These are phyloP conservation scores for Moxostoma hubbsi DNA, from an alignment of 2,797 vertebrate species.

Conservation along the genomic window DNA sequence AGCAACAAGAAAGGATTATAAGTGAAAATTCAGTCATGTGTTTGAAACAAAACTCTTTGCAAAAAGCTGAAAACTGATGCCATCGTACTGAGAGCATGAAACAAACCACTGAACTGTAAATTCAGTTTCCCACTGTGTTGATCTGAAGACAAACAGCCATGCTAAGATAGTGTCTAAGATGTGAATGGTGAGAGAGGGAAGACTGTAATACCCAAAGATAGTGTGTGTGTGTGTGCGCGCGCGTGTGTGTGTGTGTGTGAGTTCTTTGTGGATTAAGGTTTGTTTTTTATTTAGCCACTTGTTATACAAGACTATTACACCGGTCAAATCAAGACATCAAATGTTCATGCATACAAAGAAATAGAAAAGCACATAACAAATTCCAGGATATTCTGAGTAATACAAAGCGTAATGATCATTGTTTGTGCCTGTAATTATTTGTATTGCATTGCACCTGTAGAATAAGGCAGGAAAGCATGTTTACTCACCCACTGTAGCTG, in stretches of 20 bases:
- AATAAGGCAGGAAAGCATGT: not conserved
- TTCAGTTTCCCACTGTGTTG: not conserved
- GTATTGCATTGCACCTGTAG: not conserved
- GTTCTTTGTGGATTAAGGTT: not conserved
- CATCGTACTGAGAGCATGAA: too few relatives aligned
- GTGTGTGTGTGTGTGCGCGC: not conserved
- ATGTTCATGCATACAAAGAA: not conserved
- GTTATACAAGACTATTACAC: constrained; percentile 26
- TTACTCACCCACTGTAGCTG: constrained; percentile 16
- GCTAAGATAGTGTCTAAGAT: too few relatives aligned
- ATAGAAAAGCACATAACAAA: not conserved
- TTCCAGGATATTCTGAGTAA: not conserved
- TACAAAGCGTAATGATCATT: not conserved
- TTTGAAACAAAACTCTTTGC: not conserved
- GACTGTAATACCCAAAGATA: not conserved
- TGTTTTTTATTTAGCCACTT: not conserved
- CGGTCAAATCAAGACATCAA: not conserved
- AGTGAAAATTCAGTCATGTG: not conserved
- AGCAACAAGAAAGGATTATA: constrained; percentile 34
- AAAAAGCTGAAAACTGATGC: too few relatives aligned
- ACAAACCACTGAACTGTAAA: too few relatives aligned
- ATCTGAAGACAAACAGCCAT: not conserved
- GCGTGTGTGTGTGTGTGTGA: not conserved
- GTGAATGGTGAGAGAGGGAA: not conserved
- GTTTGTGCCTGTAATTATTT: not conserved